Evolutionary conservation across 2,797 vertebrate genomes (phyloP), one percentile per base, ranked within the genome.

Genomic region (Columba guinea): DNA sequence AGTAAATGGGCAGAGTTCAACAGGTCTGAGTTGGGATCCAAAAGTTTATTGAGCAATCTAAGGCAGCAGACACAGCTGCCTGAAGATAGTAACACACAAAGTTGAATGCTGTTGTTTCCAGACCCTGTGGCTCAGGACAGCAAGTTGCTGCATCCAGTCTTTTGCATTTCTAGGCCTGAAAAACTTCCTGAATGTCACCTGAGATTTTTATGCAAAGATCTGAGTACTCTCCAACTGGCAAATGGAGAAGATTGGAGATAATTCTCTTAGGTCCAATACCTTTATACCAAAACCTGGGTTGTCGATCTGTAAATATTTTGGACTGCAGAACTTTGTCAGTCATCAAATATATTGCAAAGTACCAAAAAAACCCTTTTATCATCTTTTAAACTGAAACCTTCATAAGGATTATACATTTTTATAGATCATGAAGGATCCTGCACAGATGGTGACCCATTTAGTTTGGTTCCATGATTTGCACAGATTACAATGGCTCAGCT

Each of bases 11-110:
- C 8, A 64, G 35, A 87, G 10, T 46, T 83, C n/a, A 53, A 27
- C 3, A 73, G 22, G 15, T 3, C 30, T 62, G 15, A 60, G 22
- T 0, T 67, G 20, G 11, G 21, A 69, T 19, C 8, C 41, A 49
- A 1, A 4, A 17, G 26, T 26, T 74, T 62, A 49, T 34, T 39
- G 14, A 83, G 21, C 8, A 74, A 70, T 21, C 5, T 32, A 52
- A 85, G 30, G 20, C 39, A 55, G 63, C 16, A 83, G 23, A 23
- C 28, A 12, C 28, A 81, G n/a, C 23, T 77, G 44, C 23, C 26
- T 55, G 19, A n/a, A 58, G 10, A 51, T 4, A 35, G 26, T 13
- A 30, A 52, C 0, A 0, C 0, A 0, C 7, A 65, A 46, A 84
- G 26, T 32, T 39, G 34, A 79, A 80, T 34, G 22, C n/a, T 39